These are phyloP conservation scores for Sapajus apella DNA, from an alignment of 2,113 vertebrate genomes.

Conservation along the genomic window DNA sequence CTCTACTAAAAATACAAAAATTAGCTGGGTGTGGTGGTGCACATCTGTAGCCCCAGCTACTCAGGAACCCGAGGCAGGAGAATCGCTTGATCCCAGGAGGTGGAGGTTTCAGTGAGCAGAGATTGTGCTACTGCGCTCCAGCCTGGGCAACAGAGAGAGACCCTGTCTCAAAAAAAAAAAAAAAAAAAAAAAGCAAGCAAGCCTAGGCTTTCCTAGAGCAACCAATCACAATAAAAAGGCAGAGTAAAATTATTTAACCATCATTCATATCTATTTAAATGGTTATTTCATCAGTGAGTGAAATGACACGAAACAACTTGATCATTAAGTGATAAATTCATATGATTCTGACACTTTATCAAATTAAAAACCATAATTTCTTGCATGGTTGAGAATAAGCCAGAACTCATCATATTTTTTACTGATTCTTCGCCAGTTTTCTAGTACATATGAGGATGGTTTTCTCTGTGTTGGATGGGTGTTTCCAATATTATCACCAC, in stretches of 20 bases:
- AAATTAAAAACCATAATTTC: not conserved
- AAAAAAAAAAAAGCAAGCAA: not conserved
- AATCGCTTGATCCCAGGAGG: too few relatives aligned
- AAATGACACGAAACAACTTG: not conserved
- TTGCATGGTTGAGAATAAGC: not conserved
- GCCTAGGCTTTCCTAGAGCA: not conserved
- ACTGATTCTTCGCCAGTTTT: constrained; percentile 50
- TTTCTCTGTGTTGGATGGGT: not conserved
- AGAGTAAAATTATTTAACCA: not conserved
- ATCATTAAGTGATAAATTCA: not conserved
- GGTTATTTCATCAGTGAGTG: not conserved
- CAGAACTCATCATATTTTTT: not conserved
- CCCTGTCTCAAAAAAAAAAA: too few relatives aligned
- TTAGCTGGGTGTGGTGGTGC: too few relatives aligned
- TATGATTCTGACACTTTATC: not conserved
- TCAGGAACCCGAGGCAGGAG: too few relatives aligned
- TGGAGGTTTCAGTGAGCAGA: too few relatives aligned
- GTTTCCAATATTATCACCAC: not conserved
- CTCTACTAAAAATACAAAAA: too few relatives aligned
- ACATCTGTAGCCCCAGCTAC: too few relatives aligned
- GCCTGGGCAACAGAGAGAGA: too few relatives aligned
- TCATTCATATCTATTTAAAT: not conserved
- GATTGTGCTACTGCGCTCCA: too few relatives aligned
- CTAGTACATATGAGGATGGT: not conserved
- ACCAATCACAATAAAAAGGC: not conserved